phyloP scores from a whole-genome alignment of 2,113 vertebrate species.

The Nibea albiflora region DNA sequence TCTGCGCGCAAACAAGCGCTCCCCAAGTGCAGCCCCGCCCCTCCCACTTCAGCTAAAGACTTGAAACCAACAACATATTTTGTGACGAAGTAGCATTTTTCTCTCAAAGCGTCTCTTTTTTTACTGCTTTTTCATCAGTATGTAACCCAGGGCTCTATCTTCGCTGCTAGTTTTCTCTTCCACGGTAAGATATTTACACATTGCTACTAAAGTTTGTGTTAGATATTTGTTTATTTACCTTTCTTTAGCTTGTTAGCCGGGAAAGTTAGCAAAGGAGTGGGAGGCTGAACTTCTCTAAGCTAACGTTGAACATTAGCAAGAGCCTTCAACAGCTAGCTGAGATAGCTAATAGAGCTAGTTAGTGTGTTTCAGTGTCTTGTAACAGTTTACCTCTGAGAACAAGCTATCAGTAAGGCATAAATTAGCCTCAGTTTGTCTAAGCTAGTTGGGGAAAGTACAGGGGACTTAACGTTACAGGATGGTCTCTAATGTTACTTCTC shows the following conservation, averaged over 20 bases:
- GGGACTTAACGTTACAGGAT: neutral
- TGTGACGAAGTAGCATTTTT: slow-evolving; percentile 60
- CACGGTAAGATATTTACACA: slow-evolving; percentile 40
- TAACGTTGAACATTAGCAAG: slow-evolving; percentile 33
- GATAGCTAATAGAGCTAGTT: slow-evolving; percentile 1
- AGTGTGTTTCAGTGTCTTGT: neutral
- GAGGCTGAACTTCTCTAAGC: slow-evolving; percentile 56
- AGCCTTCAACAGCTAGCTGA: slow-evolving; percentile 9
- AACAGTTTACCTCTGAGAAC: neutral
- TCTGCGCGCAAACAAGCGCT: slow-evolving; percentile 54
- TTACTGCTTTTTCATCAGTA: slow-evolving; percentile 33
- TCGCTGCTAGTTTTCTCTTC: neutral
- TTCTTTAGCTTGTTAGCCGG: slow-evolving; percentile 66
- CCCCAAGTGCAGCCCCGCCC: slow-evolving; percentile 44
- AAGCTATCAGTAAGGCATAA: neutral
- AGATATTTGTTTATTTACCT: slow-evolving; percentile 57
- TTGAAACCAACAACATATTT: slow-evolving; percentile 62
- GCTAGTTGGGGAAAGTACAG: neutral
- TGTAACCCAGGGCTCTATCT: slow-evolving; percentile 39
- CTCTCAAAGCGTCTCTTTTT: neutral
- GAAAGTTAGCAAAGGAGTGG: slow-evolving; percentile 70
- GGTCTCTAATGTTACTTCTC: neutral
- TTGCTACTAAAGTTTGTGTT: slow-evolving; percentile 27
- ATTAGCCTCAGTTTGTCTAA: neutral
- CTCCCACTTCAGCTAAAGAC: slow-evolving; percentile 66